Base-by-base conservation (phyloP, 2,113 vertebrate genomes). In the Calyptommatus sinebrachiatus region DNA sequence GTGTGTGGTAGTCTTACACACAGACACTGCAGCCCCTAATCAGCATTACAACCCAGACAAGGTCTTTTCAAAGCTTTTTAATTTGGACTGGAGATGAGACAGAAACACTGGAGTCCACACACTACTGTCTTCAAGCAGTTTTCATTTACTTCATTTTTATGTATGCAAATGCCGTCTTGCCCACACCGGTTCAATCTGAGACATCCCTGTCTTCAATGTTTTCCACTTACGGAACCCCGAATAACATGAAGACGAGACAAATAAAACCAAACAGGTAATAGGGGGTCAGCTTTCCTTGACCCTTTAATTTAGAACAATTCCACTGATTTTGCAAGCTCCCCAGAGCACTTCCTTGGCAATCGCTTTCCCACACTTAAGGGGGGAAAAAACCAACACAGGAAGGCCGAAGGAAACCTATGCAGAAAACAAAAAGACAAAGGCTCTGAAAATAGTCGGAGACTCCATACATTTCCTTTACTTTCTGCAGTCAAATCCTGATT, bases 271-370 rank as follows among this genome's bases (percentile, higher is more conserved):
- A 82, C 86, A 91, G 87, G 90, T 92, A 91, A 86, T 88, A 86
- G 76, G 26, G 78, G 91, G 88, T 92, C 90, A 91, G 26, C 81
- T 84, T 90, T 90, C 91, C 92, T 92, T 93, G 93, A 94, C 92
- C 93, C 89, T 87, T 83, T 79, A 90, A 92, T 87, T 87, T 88
- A 91, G 91, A 94, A 94, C 92, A 94, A 94, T 94, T 83, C 92
- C 90, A 80, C 83, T 84, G 87, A 81, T 81, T 85, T 85, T 87
- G 85, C 77, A 92, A 90, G 68, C 85, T 90, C 91, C 87, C 86
- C 90, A 89, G 77, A 89, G 77, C 77, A 88, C 91, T 94, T 94
- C 93, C 94, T 93, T 90, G 87, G 87, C 89, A 91, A 89, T 90
- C 84, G 83, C 9, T 89, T 94, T 94, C 93, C 92, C 94, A 94